Percentiles rank a stretch among this genome's conserved stretches.
phyloP scores from a whole-genome alignment of 1,140 invertebrate genomes.

The Drosophila simulans region DNA sequence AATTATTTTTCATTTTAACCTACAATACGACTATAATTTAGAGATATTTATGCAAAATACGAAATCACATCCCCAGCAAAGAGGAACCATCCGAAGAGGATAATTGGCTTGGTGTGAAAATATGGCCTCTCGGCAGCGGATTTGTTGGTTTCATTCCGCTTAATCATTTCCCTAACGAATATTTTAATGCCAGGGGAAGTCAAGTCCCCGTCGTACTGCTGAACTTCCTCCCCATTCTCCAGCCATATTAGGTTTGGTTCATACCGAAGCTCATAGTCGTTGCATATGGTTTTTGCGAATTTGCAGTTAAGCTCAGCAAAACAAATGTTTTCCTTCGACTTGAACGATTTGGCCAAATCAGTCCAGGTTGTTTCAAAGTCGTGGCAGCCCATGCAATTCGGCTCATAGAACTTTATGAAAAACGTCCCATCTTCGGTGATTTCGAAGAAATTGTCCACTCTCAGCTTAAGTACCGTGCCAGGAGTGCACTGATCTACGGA shows the following conservation, averaged over 20 bases:
- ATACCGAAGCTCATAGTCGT: background rate
- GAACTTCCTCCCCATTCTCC: background rate
- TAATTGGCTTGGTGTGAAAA: constrained; percentile 8
- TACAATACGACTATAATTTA: too few relatives aligned
- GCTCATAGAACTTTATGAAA: constrained; percentile 14
- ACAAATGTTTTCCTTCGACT: background rate
- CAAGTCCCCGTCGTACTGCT: background rate
- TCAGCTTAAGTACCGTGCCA: background rate
- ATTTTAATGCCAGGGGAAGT: background rate
- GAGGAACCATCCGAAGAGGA: background rate
- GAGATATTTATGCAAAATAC: background rate
- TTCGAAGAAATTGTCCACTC: background rate
- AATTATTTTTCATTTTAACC: too few relatives aligned
- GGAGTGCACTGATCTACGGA: background rate
- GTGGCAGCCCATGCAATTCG: background rate
- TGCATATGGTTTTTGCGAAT: background rate
- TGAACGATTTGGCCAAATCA: constrained; percentile 3
- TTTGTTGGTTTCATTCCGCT: background rate
- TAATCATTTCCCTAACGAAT: background rate
- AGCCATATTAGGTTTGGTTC: constrained; percentile 5
- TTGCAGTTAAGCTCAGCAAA: background rate
- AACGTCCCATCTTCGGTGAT: background rate
- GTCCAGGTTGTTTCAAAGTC: background rate
- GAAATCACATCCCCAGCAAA: background rate
- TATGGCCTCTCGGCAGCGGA: background rate